Base-by-base conservation (phyloP, 2,888 invertebrate species). In the Plebejus anna region DNA sequence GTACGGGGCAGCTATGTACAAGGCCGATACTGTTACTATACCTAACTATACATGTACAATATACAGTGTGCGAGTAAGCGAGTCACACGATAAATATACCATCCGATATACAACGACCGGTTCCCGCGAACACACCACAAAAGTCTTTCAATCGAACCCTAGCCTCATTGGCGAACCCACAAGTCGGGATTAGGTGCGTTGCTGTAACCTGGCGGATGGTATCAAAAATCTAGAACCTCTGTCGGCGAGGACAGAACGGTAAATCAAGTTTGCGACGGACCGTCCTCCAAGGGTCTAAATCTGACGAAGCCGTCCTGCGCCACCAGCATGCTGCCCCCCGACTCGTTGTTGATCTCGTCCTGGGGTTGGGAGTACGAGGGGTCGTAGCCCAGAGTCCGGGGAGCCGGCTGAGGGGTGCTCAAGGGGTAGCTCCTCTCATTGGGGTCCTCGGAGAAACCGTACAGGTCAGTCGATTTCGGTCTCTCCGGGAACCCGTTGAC, bases 301-400 rank as follows among this genome's bases (percentile, higher is more conserved):
- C 98, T 94, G 16, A 98, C 96, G 88, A 98, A 97, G 5, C 98
- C 98, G 85, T 98, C 97, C 85, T 98, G 98, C 79, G 97, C 97
- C n/a, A 98, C 97, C 80, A 98, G 91, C 97, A 98, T 97, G 81
- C 97, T 96, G 78, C 95, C 94, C 75, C 95, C 94, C 80, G 95
- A 94, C 84, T 95, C 94, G 55, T 81, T 84, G 0, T 90, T 88
- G 5, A 92, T 88, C 82, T 94, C 95, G 83, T 95, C 95, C 81
- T 94, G 94, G 5, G 94, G 91, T 84, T 95, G 90, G 86, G 91
- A 83, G 92, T 96, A 91, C 85, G 95, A 86, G 79, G 94, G 86
- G 85, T 95, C 90, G 85, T 95, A 87, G 75, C 90, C 84, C 78
- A 91, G 94, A 80, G 89, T 90, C 83, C 94, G 87, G 0, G 91